Base-by-base conservation (phyloP, 2,888 invertebrate genomes). In the Hedychridium roseum region DNA sequence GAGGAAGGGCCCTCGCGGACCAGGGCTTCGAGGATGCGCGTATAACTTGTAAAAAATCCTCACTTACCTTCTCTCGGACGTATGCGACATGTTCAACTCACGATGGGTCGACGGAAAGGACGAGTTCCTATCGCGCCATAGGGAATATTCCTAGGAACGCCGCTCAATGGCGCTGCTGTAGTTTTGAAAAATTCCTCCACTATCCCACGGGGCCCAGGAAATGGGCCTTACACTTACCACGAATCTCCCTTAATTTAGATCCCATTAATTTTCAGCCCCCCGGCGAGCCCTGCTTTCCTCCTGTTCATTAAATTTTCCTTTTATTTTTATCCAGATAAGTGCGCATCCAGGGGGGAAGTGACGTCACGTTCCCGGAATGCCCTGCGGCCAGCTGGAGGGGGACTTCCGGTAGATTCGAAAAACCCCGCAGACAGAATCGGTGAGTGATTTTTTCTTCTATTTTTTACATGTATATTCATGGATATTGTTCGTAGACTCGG, bases 11-110 rank as follows among this genome's bases (percentile, higher is more conserved):
- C n/a, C n/a, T n/a, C n/a, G n/a, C n/a, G n/a, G n/a, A n/a, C n/a
- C n/a, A n/a, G n/a, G n/a, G n/a, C n/a, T n/a, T n/a, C n/a, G n/a
- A n/a, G n/a, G n/a, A n/a, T n/a, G n/a, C n/a, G n/a, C n/a, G n/a
- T 27, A 46, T 56, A 54, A 51, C 21, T 26, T 15, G 32, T 38
- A 72, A 75, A 79, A 80, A 82, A 80, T 74, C 70, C 64, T 69
- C 79, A 85, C 88, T 89, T 88, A 89, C 90, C 89, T 88, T 86
- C 88, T 85, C 83, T 90, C 90, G 81, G 86, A 82, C 80, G 86
- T 84, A 86, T 85, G 87, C 82, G 90, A 90, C 90, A 90, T 90
- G 88, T 88, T 90, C 85, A 85, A 86, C 86, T 87, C 85, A 85
- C 85, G 84, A 85, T 86, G 83, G 86, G 84, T 84, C 85, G 86